Evolutionary conservation across 1,140 invertebrate genomes (phyloP), one percentile per base, ranked within the genome.

Genomic region (Magallana gigas): DNA sequence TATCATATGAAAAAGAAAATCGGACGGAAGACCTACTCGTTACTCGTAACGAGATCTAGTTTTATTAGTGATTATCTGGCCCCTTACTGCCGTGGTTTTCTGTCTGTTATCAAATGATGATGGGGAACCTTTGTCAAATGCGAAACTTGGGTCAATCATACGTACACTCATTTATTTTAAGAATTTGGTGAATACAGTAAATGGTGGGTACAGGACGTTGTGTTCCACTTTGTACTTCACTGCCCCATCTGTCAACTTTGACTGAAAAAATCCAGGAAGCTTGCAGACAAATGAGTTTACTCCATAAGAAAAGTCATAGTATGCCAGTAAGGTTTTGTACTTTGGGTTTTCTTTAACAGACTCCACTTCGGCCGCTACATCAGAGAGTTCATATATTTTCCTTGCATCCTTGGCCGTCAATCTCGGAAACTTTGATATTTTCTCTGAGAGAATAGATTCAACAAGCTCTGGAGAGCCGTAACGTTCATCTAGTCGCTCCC

Each of bases 271-370:
- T 14, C 62, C 29, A 29, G 89, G 88, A 9, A 92, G 85, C 68
- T 91, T 91, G n/a, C n/a, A 82, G 4, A 91, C 85, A 12, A 91
- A 86, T 1, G 86, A 87, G 11, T 81, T 87, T 12, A 91, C 76
- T 16, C 90, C 88, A 29, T 60, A 29, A 11, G 88, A 87, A 12
- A 88, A 83, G 83, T 91, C 88, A 23, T 88, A 89, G 80, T 91
- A 92, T 8, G 81, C 64, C 57, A 91, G 59, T 3, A 82, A 16
- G 48, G 82, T 62, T 0, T 56, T 14, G 71, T 87, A 90, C 11
- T 59, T 58, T 16, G 57, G 81, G 60, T 91, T 84, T 18, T 57
- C 16, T 60, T 90, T 91, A 0, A 82, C 12, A 11, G 68, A 85
- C 76, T 91, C 82, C 12, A 90, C 83, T 82, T 91, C 87, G 0